Base-by-base conservation (phyloP, 2,888 invertebrate genomes). In the Globia sparganii region DNA sequence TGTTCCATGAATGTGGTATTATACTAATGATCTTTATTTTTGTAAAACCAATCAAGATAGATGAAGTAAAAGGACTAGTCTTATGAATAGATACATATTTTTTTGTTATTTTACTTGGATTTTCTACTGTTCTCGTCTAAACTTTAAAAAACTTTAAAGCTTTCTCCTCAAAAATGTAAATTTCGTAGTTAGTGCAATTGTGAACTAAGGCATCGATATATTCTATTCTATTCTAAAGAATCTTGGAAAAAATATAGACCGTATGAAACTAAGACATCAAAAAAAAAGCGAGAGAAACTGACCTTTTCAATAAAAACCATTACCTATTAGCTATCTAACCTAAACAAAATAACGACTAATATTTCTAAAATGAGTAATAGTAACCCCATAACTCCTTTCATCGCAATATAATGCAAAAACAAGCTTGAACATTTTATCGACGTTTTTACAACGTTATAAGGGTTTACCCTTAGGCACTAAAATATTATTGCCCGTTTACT, bases 401-500 rank as follows among this genome's bases (percentile, higher is more conserved):
- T 49, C 53, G 66, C 64, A 80, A 80, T 77, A 56, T 77, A 81
- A 78, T 75, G 67, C 70, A 81, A 67, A 81, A 81, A 81, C 70
- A 85, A 81, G 81, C 37, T 77, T 77, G 78, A 69, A 86, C 72
- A 81, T 76, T 87, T 83, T 81, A 87, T 87, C 85, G 88, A 86
- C 74, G 73, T 85, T 87, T 87, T 85, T 85, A 85, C 83, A 78
- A 77, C 81, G 70, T 83, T 87, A 87, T 87, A 87, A 87, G 72
- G 81, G 81, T 65, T 79, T 72, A 75, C 85, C 87, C 87, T 78
- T 18, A 25, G 80, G 85, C 80, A 78, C 79, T 87, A 87, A 87
- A 87, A 87, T 78, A 81, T 83, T 87, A 87, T 87, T 86, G 75
- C 77, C 78, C 59, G 83, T 87, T 82, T 75, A 85, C 85, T 86